Evolutionary conservation across 1,140 invertebrate species (phyloP).

Genomic region (Lysiphlebus fabarum): DNA sequence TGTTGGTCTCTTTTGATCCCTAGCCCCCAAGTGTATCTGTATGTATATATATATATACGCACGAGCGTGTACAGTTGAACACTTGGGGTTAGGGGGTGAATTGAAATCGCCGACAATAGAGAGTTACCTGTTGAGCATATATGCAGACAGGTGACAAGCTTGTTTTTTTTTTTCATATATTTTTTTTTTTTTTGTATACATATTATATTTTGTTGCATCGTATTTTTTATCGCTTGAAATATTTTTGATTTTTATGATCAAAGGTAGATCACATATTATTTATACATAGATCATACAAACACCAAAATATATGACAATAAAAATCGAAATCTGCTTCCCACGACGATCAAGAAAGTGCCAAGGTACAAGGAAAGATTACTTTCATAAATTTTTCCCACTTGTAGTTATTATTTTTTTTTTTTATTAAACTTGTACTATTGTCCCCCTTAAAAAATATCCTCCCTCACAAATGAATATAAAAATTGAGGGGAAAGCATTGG

Average conservation of each 20-base stretch:
- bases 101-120: constrained; percentile 32
- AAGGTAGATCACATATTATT: constrained; percentile 12
- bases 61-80: constrained; percentile 11
- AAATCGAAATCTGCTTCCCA: constrained; percentile 46
- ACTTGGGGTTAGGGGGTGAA: constrained; percentile 11
- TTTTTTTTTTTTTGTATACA: constrained; percentile 15
- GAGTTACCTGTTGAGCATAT: constrained; percentile 49
- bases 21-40: not conserved
- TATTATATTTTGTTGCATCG: constrained; percentile 40
- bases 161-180: not conserved
- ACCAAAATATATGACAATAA: constrained; percentile 29
- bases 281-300: constrained; percentile 10
- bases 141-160: constrained; percentile 50
- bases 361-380: constrained; percentile 42
- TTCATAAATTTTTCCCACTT: constrained; percentile 42
- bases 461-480: constrained; percentile 5
- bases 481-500: constrained; percentile 3
- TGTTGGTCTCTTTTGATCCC: not conserved
- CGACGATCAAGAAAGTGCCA: constrained; percentile 52
- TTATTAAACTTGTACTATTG: constrained; percentile 1
- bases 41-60: constrained; percentile 6
- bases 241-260: constrained; percentile 43
- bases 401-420: constrained; percentile 7
- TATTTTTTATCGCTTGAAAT: constrained; percentile 42
- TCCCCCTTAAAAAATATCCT: not conserved